Percentiles rank a stretch among this genome's conserved stretches.
These are phyloP conservation scores for Halichoeres trimaculatus DNA, from an alignment of 2,113 vertebrate species.

Conservation along the genomic window DNA sequence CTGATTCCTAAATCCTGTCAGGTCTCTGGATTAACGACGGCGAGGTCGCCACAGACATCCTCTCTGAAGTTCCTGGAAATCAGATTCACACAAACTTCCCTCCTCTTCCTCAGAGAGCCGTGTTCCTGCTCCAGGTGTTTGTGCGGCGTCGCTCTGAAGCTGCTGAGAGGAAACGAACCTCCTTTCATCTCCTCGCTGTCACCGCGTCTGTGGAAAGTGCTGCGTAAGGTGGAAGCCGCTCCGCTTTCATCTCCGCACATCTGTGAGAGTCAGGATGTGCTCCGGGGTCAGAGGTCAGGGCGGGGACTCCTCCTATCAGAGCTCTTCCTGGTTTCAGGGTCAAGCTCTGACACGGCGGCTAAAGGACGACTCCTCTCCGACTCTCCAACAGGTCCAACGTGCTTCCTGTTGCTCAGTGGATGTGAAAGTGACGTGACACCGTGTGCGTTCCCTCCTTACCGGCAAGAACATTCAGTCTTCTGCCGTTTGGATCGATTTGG, in stretches of 20 bases:
- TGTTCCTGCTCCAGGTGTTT: neutral
- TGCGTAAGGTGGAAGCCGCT: neutral
- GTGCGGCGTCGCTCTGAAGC: neutral
- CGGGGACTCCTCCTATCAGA: neutral
- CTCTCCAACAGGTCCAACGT: too few relatives aligned
- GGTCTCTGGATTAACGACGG: too few relatives aligned
- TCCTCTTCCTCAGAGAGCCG: too few relatives aligned
- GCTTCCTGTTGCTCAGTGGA: too few relatives aligned
- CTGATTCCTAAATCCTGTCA: too few relatives aligned
- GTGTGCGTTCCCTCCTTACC: too few relatives aligned
- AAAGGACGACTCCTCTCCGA: neutral
- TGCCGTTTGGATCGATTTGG: neutral
- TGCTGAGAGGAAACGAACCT: neutral
- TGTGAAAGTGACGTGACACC: too few relatives aligned
- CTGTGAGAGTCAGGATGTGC: neutral
- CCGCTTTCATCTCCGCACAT: neutral
- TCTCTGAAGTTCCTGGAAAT: neutral
- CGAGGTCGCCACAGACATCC: too few relatives aligned
- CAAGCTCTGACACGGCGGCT: neutral
- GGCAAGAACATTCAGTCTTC: neutral
- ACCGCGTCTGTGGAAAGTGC: neutral
- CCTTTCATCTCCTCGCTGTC: neutral
- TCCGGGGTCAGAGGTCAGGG: neutral
- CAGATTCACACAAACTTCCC: neutral
- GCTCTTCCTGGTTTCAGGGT: conserved; percentile 5